Base-by-base conservation (phyloP, 2,797 vertebrate genomes). In the Liparis tanakae region DNA sequence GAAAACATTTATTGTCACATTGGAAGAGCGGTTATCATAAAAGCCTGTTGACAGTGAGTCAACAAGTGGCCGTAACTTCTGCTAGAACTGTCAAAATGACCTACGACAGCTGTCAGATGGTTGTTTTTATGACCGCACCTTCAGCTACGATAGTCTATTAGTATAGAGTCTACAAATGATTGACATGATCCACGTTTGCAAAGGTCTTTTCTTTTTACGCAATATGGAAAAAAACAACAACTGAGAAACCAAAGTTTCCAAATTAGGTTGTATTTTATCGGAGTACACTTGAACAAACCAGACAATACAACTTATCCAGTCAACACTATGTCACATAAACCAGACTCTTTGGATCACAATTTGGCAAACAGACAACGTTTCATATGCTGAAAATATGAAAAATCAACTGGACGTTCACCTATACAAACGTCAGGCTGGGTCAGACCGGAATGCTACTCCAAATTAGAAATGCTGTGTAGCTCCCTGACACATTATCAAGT, bases 261-360 rank as follows among this genome's bases (percentile, higher is more conserved):
- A 78, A 66, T 1, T 0, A 15, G 36, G 36, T 36, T 81, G 53
- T 78, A 80, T 86, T 80, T 67, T 60, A 64, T 50, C 69, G 10
- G 36, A 36, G 20, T 12, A 25, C 25, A 68, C 20, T 44, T 58
- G n/a, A 74, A 17, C 18, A 76, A 78, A 82, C 41, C 50, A 67
- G 14, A 75, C 62, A 71, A 74, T 33, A 76, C 64, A 70, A 12
- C 3, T 33, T 51, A 37, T 76, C 43, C 50, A 72, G 56, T 56
- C 36, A 69, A 55, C 46, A 61, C 34, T 0, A 65, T 43, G 60
- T n/a, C 7, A 58, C 14, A 0, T 44, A 46, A 82, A 69, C 6
- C 36, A 25, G 57, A 41, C 25, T 25, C 13, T 10, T 5, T 10
- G n/a, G 8, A 62, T 44, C 39, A 65, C 34, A 37, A 4, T 41